Conservation (phyloP, 2,888 invertebrate genomes). For the Pristionchus maxplancki region DNA sequence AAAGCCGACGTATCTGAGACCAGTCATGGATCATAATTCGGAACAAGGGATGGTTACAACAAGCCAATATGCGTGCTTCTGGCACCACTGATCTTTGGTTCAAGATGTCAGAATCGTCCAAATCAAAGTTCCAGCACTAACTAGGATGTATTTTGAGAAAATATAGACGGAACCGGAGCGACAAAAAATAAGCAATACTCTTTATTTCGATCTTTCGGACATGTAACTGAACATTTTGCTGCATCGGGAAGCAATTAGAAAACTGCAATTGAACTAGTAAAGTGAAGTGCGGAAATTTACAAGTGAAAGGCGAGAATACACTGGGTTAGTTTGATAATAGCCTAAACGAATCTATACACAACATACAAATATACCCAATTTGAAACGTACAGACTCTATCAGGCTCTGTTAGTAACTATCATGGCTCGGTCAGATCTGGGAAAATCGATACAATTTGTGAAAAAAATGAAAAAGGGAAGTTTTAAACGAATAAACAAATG, state of each 20-base stretch:
- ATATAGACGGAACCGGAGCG: too few species aligned
- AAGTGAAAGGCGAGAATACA: constrained; percentile 21
- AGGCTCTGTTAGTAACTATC: background rate
- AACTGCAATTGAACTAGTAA: background rate
- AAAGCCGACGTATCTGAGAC: too few species aligned
- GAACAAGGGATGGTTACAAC: too few species aligned
- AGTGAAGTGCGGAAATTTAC: constrained; percentile 22
- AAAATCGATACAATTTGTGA: background rate
- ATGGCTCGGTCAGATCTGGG: constrained; percentile 28
- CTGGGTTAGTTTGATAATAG: constrained; percentile 20
- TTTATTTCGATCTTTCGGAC: constrained; percentile 8
- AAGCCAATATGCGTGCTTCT: too few species aligned
- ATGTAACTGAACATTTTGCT: constrained; percentile 9
- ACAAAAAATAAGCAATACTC: too few species aligned
- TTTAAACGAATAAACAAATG: too few species aligned
- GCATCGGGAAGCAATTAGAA: background rate
- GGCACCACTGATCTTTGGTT: too few species aligned
- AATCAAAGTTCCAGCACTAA: too few species aligned
- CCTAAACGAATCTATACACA: constrained; percentile 17
- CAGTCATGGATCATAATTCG: too few species aligned
- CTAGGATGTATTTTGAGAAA: too few species aligned
- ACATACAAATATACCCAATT: constrained; percentile 14
- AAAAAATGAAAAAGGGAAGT: background rate
- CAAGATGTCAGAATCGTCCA: too few species aligned
- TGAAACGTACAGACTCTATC: background rate